phyloP scores from a whole-genome alignment of 2,113 vertebrate genomes.

The Pelusios castaneus region DNA sequence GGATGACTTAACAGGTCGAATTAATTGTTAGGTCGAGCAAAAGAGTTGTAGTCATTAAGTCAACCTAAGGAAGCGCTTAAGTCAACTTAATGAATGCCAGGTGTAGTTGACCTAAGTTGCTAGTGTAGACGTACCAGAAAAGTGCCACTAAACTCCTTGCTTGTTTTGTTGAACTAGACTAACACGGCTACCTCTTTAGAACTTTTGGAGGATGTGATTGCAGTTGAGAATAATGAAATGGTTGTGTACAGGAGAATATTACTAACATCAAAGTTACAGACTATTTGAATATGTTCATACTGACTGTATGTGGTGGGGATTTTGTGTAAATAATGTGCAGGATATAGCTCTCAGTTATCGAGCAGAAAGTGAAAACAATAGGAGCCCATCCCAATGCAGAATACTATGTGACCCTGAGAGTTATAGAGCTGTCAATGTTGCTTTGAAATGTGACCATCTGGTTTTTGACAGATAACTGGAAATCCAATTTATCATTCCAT shows the following conservation, averaged over 20 bases:
- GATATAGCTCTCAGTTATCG: constrained; percentile 41
- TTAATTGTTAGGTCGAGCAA: no score
- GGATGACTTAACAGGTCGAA: no score
- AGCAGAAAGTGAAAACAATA: constrained; percentile 48
- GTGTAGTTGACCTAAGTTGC: no score
- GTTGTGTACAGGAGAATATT: not conserved
- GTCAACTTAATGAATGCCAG: no score
- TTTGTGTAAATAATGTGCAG: constrained; percentile 24
- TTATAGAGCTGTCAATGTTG: constrained; percentile 8
- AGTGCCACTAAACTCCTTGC: no score
- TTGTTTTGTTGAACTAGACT: no score
- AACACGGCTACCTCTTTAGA: no score
- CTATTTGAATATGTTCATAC: not conserved
- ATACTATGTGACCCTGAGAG: constrained; percentile 47
- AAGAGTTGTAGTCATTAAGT: no score
- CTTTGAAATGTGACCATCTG: constrained; percentile 59
- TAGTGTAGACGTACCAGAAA: no score
- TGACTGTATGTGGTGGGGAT: not conserved
- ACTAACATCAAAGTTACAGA: not conserved
- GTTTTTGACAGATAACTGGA: constrained; percentile 55
- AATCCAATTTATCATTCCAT: constrained; percentile 30
- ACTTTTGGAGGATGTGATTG: not conserved
- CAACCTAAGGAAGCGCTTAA: no score
- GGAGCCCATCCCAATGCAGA: constrained; percentile 32
- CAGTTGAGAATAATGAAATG: not conserved